Evolutionary conservation across 2,797 vertebrate genomes (phyloP), one percentile per base, ranked within the genome.

Genomic region (Acipenser ruthenus): DNA sequence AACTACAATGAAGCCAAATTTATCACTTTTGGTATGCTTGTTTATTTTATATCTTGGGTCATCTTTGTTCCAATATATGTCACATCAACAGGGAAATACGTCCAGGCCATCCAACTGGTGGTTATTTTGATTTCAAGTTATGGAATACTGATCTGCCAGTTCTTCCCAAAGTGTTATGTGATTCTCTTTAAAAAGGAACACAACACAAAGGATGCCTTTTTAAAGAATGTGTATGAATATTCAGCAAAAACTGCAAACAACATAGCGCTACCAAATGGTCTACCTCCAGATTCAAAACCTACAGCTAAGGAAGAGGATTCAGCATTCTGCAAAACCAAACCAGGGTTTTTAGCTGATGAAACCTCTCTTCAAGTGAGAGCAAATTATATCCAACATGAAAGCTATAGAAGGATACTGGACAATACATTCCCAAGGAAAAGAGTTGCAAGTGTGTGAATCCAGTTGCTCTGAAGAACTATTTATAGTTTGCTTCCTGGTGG

Each of bases 1-100:
- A 90, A 92, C 72, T 96, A 96, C 79, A 96, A 94, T 0, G 93
- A 97, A 70, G 89, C 93, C 1, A 94, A 91, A 79, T 95, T 94
- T 79, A 93, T 94, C 76, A 96, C 94, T 10, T 96, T 96, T 63
- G 88, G 93, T 69, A 94, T 95, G 94, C 75, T 97, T 8, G 89
- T 95, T 69, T 95, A 93, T 76, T 91, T 96, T 66, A 94, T 94
- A 72, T 90, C 92, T 0, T 96, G 94, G 93, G 73, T 92, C 53
- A 89, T 91, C 5, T 96, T 97, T 68, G 83, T 96, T 53, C 94
- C 93, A 0, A 74, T 94, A 61, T 89, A 94, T 0, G 79, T 88
- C 52, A 94, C 87, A 55, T 94, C 93, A 0, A 82, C 84, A 52
- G 92, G 94, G 12, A 88, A 88, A 63, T 94, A 95, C 68, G 78